Percentiles rank a stretch among this genome's conserved stretches.
These are phyloP conservation scores for Orchesella cincta DNA, from an alignment of 1,140 invertebrate species.

Conservation along the genomic window DNA sequence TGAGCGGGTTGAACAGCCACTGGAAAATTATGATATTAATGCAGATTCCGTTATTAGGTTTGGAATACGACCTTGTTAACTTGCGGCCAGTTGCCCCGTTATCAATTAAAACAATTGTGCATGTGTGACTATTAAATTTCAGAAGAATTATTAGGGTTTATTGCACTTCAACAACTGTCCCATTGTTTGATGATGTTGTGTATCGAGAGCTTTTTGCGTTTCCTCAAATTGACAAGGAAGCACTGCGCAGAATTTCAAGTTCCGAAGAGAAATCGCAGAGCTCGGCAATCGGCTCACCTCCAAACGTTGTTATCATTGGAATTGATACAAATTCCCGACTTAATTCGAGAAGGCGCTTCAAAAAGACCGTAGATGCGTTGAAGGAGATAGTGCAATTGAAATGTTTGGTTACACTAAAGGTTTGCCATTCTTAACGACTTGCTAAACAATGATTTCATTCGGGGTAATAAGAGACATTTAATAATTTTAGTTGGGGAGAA, in stretches of 20 bases:
- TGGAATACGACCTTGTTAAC: neutral
- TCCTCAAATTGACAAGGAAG: neutral
- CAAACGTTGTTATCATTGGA: neutral
- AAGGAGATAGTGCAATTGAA: neutral
- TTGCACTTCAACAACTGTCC: neutral
- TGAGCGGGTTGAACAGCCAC: neutral
- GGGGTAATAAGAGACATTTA: neutral
- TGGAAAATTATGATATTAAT: neutral
- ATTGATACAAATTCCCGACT: neutral
- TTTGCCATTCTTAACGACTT: no score
- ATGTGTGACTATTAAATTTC: neutral
- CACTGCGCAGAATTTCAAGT: no score
- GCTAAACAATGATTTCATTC: no score
- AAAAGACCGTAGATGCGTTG: neutral
- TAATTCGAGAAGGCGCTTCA: neutral
- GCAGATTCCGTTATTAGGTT: neutral
- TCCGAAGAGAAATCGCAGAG: neutral
- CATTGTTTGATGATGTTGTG: neutral
- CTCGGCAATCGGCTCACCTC: neutral
- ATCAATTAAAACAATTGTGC: neutral
- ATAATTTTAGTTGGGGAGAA: constrained; percentile 32
- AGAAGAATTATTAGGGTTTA: neutral
- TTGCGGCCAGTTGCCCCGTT: neutral
- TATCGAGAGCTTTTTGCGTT: neutral
- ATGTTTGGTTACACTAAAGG: constrained; percentile 17